Evolutionary conservation across 2,113 vertebrate species (phyloP).

Genomic region (Rhipidura dahli): DNA sequence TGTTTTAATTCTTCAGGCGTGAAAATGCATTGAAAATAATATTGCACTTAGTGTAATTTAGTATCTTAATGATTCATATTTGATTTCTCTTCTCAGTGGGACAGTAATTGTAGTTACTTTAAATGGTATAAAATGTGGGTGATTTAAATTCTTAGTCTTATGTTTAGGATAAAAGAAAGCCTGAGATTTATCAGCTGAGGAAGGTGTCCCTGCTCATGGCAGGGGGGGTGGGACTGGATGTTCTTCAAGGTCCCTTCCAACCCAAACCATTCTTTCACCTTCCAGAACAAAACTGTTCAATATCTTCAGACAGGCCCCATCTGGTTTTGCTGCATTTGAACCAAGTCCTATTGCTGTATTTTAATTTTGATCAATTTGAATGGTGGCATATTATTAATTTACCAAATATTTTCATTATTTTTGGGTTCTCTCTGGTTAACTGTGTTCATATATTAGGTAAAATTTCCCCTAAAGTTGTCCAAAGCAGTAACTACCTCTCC

Average conservation of each 20-base stretch:
- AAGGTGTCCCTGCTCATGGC: neutral
- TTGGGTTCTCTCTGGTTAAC: neutral
- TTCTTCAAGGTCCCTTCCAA: neutral
- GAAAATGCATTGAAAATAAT: neutral
- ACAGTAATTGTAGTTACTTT: neutral
- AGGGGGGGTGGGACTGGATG: neutral
- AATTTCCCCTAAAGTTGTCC: neutral
- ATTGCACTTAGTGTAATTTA: neutral
- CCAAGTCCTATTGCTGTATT: neutral
- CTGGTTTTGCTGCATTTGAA: neutral
- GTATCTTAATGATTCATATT: neutral
- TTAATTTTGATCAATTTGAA: neutral
- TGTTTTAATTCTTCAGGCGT: neutral
- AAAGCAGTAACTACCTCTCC: neutral
- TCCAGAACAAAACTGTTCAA: neutral
- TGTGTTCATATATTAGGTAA: neutral
- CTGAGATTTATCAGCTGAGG: neutral
- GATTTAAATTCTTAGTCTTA: neutral
- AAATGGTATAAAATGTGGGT: neutral
- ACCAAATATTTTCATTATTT: rapidly evolving
- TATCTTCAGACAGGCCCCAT: neutral
- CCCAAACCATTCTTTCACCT: neutral
- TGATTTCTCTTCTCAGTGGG: neutral
- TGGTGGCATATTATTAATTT: neutral
- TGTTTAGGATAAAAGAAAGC: neutral